Evolutionary conservation across 2,113 vertebrate genomes (phyloP), one percentile per base, ranked within the genome.

Genomic region (Probosciger aterrimus): DNA sequence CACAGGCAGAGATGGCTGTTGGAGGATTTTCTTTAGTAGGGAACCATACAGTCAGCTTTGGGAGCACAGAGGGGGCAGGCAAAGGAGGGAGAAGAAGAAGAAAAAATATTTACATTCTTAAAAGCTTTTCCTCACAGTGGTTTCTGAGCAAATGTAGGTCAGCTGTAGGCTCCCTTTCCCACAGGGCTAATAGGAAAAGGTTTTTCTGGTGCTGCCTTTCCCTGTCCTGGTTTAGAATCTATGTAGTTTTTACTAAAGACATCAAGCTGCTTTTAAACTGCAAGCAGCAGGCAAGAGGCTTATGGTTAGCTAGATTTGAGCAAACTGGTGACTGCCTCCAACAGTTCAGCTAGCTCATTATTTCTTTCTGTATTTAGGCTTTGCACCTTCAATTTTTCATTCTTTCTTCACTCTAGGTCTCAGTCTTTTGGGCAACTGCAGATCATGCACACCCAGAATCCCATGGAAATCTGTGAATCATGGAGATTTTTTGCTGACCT

Each of bases 61-160:
- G 41, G 57, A 80, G 35, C 62, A 50, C 69, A 23, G 71, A 73
- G 33, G 39, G 17, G 55, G 64, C 74, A 78, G 60, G 64, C 0
- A 0, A 64, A 69, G 47, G 11, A 46, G 14, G 39, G 10, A 90
- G 55, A 31, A 82, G 52, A 50, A 41, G 47, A 14, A 46, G 6
- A 18, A 78, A 53, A 57, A 68, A 74, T 31, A 79, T 89, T 79
- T 90, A 65, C 35, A 11, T 86, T 96, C 95, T 91, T 73, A 39
- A 91, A 78, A 37, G 53, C n/a, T 83, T 74, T 78, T 68, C 43
- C 44, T 93, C 3, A 0, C 62, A 43, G 69, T 67, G 33, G 62
- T 68, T 94, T 79, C 78, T 44, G 41, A 87, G 82, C 14, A 68
- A 93, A 96, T 88, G 67, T 71, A 86, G 90, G 86, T 94, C 89